These are phyloP conservation scores for Oscheius onirici DNA, from an alignment of 2,888 invertebrate genomes.

Conservation along the genomic window DNA sequence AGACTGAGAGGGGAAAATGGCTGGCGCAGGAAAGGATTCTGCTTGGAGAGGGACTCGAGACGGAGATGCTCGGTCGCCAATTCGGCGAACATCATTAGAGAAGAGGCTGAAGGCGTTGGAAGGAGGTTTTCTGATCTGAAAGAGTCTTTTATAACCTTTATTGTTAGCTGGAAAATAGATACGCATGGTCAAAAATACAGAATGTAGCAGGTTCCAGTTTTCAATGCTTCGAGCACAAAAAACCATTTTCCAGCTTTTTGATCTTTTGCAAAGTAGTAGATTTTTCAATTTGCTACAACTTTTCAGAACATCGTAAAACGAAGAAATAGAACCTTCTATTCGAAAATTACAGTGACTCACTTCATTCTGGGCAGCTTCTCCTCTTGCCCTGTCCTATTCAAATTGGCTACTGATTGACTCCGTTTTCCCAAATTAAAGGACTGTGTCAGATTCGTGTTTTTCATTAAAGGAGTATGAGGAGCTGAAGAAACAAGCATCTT, in stretches of 20 bases:
- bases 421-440: constrained; percentile 42
- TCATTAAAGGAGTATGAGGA: constrained; percentile 51
- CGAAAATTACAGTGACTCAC: constrained; percentile 18
- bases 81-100: constrained; percentile 53
- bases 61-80: constrained; percentile 37
- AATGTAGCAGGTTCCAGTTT: no score
- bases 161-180: no score
- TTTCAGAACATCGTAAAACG: no score
- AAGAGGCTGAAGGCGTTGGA: neutral
- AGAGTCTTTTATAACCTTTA: no score
- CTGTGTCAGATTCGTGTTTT: constrained; percentile 33
- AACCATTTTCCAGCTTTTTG: no score
- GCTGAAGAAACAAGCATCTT: constrained; percentile 38
- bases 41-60: constrained; percentile 5
- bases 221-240: no score
- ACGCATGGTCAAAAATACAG: no score
- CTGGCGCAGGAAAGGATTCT: constrained; percentile 5
- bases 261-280: no score
- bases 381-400: constrained; percentile 25
- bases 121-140: constrained; percentile 26
- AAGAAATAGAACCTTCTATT: no score
- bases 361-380: constrained; percentile 47
- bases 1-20: constrained; percentile 19
- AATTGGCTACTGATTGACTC: constrained; percentile 42
- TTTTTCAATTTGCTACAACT: no score